Base-by-base conservation (phyloP, 2,888 invertebrate species). In the Xanthia icteritia region DNA sequence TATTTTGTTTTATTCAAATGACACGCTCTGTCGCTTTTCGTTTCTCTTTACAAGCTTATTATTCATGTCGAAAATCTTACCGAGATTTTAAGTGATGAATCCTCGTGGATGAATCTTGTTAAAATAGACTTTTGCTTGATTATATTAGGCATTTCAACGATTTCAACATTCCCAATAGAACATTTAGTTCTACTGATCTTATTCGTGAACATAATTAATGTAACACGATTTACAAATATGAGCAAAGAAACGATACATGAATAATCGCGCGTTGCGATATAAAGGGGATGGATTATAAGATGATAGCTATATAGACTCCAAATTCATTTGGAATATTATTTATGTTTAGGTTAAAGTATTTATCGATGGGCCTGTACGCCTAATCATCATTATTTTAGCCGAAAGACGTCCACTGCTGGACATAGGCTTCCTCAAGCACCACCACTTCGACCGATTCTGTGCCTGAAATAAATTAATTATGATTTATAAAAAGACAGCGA, bases 1-100 rank as follows among this genome's bases (percentile, higher is more conserved):
- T n/a, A n/a, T n/a, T 78, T 71, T 68, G 36, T 69, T 27, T 58
- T 58, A 71, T 67, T 45, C 27, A 48, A 48, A 60, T 63, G 5
- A 58, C 27, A 51, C 13, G 42, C 27, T 80, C 13, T 48, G 13
- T 60, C n/a, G 58, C 20, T 67, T 79, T 66, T 23, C 9, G 13
- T 27, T 67, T 67, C 36, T 20, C 5, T 54, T 31, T 20, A 39
- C 9, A 11, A 27, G 17, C 13, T n/a, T 45, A 2, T 31, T 17
- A 6, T 23, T 48, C 2, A 60, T 15, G n/a, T 20, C 1, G 5
- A 6, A 42, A 42, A 31, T 56, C 4, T 64, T 6, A 31, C 31
- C 5, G 17, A 3, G 2, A 5, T 17, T 11, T 1, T 5, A 36
- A 5, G 20, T 42, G 17, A 39, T 64, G 64, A 42, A 60, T 58